phyloP scores from a whole-genome alignment of 1,140 invertebrate species.

The Psilanteris sp. region DNA sequence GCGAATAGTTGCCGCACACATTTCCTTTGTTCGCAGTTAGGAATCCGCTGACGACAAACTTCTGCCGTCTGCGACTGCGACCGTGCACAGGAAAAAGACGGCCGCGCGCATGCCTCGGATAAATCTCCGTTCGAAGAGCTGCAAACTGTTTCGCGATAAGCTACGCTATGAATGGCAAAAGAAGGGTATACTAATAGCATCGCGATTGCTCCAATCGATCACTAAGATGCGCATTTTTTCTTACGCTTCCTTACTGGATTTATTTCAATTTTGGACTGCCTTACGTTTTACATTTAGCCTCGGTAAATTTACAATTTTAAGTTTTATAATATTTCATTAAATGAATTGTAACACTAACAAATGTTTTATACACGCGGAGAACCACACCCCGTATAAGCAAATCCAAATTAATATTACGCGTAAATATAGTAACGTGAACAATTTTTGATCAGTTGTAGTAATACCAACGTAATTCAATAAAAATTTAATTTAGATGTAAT shows the following conservation, averaged over 20 bases:
- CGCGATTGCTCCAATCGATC: conserved; percentile 33
- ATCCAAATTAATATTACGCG: no score
- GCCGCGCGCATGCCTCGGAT: conserved; percentile 42
- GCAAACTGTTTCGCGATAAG: conserved; percentile 28
- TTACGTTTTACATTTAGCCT: no score
- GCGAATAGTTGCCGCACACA: conserved; percentile 31
- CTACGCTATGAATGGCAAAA: conserved; percentile 31
- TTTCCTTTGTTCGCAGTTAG: conserved; percentile 65
- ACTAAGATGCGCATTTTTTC: conserved; percentile 15
- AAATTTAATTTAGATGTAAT: no score
- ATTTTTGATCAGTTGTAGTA: no score
- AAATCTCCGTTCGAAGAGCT: conserved; percentile 35
- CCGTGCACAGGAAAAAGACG: conserved; percentile 43
- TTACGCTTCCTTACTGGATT: neutral
- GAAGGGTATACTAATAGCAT: conserved; percentile 34
- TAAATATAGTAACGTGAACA: no score
- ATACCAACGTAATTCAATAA: no score
- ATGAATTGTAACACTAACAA: no score
- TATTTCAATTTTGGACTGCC: no score
- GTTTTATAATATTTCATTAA: no score
- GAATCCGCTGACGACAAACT: conserved; percentile 69
- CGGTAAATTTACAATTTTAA: no score
- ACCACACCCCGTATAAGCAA: no score
- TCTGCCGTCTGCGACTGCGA: conserved; percentile 63
- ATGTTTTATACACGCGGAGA: no score